Evolutionary conservation across 1,140 invertebrate genomes (phyloP).

Genomic region (Spodoptera frugiperda): DNA sequence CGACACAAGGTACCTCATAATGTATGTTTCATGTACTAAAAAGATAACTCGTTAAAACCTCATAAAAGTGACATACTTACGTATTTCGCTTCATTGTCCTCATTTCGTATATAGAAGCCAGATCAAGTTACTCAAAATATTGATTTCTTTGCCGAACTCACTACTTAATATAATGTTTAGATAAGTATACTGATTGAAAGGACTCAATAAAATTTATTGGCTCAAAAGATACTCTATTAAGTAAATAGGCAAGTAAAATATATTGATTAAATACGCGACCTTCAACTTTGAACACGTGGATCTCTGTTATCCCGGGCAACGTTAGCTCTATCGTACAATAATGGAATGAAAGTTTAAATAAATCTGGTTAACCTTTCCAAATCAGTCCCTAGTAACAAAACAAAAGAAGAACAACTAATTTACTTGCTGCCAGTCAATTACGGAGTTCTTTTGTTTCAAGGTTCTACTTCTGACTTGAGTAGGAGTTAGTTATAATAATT

Average conservation of each 20-base stretch:
- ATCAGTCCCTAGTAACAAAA: no score
- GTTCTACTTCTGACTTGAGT: no score
- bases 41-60: no score
- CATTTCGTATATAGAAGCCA: background rate
- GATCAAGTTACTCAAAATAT: background rate
- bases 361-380: background rate
- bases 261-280: constrained; percentile 25
- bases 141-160: background rate
- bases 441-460: no score
- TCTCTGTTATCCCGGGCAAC: constrained; percentile 1
- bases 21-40: no score
- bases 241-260: constrained; percentile 16
- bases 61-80: no score
- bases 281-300: constrained; percentile 11
- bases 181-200: constrained; percentile 6
- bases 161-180: background rate
- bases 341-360: background rate
- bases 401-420: no score
- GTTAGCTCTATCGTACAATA: constrained; percentile 9
- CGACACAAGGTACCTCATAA: no score
- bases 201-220: constrained; percentile 23
- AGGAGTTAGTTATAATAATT: no score
- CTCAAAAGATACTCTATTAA: constrained; percentile 16
- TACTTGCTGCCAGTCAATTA: no score
- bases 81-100: background rate